Conservation (phyloP, 2,888 invertebrate genomes). For the Drosophila pseudotakahashii region DNA sequence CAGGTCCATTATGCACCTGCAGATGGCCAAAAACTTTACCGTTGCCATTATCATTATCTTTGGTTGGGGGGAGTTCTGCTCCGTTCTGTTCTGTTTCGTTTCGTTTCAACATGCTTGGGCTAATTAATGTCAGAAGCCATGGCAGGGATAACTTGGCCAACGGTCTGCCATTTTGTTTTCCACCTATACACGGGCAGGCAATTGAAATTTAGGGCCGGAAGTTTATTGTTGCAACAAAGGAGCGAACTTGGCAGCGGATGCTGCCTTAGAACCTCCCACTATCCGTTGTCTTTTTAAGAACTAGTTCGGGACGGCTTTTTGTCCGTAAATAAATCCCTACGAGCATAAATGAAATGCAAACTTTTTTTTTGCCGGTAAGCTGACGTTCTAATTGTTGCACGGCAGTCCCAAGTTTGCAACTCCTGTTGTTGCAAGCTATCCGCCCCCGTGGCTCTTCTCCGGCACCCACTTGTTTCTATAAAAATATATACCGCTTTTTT, state of each 20-base stretch:
- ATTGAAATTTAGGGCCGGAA: slow-evolving; percentile 75
- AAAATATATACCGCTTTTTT: slow-evolving; percentile 14
- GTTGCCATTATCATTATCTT: slow-evolving; percentile 33
- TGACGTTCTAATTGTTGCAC: slow-evolving; percentile 73
- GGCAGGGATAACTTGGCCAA: slow-evolving; percentile 48
- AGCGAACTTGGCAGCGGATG: slow-evolving; percentile 61
- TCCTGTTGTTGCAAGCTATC: slow-evolving; percentile 36
- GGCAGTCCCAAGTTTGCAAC: slow-evolving; percentile 54
- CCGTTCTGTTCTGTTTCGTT: neutral
- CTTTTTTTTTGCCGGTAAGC: slow-evolving; percentile 78
- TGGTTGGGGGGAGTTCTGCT: neutral
- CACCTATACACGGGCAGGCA: slow-evolving; percentile 35
- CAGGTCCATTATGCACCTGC: slow-evolving; percentile 63
- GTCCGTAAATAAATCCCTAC: slow-evolving; percentile 65
- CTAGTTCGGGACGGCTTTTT: slow-evolving; percentile 50
- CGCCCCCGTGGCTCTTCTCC: slow-evolving; percentile 12
- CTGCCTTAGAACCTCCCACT: slow-evolving; percentile 11
- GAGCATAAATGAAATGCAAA: slow-evolving; percentile 78
- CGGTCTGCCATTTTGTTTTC: slow-evolving; percentile 55
- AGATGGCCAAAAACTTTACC: slow-evolving; percentile 73
- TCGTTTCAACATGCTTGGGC: slow-evolving; percentile 64
- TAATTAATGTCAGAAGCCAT: slow-evolving; percentile 76
- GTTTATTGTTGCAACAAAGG: slow-evolving; percentile 73
- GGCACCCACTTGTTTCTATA: slow-evolving; percentile 37
- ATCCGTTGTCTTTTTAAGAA: slow-evolving; percentile 35